Evolutionary conservation across 2,888 invertebrate genomes (phyloP), one percentile per base, ranked within the genome.

Genomic region (Pseudanteris insignis): DNA sequence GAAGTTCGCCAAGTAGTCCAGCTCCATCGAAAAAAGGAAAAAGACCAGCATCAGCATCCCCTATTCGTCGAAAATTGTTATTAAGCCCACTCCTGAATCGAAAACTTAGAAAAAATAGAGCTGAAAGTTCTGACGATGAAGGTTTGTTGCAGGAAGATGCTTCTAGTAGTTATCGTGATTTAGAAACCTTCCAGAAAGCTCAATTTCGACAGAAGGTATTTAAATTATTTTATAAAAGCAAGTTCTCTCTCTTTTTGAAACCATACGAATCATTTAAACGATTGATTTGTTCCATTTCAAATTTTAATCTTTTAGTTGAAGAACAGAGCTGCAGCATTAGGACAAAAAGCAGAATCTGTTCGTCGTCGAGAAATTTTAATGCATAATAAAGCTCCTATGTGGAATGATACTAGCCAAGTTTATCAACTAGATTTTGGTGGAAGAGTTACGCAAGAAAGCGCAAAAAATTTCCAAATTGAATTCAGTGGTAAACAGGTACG

Each of bases 371-470:
- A 96, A 81, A 91, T 96, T 72, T 88, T 94, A 34, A 94, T 97
- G 92, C 95, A 96, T 82, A 99, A 99, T 82, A 98, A 99, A 81
- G 89, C 90, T 5, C 96, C 96, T 8, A 90, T 96, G 87, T 99
- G 99, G 99, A 99, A 99, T 81, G 98, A 99, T 82, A 93, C 92
- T 81, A 96, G 94, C 77, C 98, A 99, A 81, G 98, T 99, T 8
- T 99, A 98, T 82, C 98, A 98, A 78, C 84, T 99, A 32, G 99
- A 99, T 83, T 99, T 99, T 83, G 98, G 98, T 2, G 99, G 99
- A 7, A 85, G 99, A 66, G 99, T 99, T 57, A 99, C 98, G 2
- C 98, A 98, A 81, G 98, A 99, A 81, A 97, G 96, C 30, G 98
- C 98, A 9, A 99, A 99, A 82, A 99, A 99, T 83, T 99, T 99